These are phyloP conservation scores for Alcedo quadribrachys DNA, from an alignment of 2,797 vertebrate species.

Conservation along the genomic window DNA sequence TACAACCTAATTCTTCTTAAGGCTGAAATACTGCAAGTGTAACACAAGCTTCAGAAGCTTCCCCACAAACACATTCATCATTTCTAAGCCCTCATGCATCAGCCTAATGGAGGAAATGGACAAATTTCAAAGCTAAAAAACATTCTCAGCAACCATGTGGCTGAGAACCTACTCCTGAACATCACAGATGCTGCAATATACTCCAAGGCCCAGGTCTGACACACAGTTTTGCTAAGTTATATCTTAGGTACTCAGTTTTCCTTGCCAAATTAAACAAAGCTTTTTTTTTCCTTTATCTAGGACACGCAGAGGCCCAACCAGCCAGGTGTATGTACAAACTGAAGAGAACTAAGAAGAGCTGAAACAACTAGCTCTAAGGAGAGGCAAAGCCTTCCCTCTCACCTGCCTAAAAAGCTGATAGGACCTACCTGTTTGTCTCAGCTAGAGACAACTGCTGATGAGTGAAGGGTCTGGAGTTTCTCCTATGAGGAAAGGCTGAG, in stretches of 20 bases:
- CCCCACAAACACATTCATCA: neutral
- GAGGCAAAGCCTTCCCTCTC: neutral
- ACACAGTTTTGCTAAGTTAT: neutral
- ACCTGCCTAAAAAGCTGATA: neutral
- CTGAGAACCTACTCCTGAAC: neutral
- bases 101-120: neutral
- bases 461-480: too few relatives aligned
- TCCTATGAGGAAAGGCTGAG: too few relatives aligned
- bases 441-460: neutral
- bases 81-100: neutral
- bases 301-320: neutral
- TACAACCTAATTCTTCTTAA: neutral
- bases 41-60: neutral
- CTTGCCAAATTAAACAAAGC: conserved; percentile 31
- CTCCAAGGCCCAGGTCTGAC: neutral
- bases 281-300: neutral
- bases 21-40: neutral
- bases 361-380: neutral
- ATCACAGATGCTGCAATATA: accelerated
- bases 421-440: neutral
- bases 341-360: neutral
- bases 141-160: neutral
- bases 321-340: neutral
- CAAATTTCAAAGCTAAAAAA: neutral
- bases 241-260: neutral